Evolutionary conservation across 2,797 vertebrate species (phyloP).

Genomic region (Aphelocoma californica): DNA sequence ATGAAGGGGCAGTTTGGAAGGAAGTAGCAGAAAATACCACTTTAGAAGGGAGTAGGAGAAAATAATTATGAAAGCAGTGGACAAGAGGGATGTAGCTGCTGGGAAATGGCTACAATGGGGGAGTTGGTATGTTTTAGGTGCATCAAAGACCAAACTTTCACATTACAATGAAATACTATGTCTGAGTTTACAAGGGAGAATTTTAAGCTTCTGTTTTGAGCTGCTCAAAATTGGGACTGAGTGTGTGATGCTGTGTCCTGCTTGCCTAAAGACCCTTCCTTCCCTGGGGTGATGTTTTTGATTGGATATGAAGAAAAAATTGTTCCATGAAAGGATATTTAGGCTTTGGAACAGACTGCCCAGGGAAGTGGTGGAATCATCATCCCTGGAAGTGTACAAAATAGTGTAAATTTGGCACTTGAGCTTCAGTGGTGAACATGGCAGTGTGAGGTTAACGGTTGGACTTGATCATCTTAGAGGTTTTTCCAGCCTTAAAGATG

Average conservation of each 20-base stretch:
- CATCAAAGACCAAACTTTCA: background rate
- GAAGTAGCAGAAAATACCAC: background rate
- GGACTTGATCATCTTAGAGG: background rate
- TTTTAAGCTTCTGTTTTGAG: background rate
- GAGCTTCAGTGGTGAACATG: background rate
- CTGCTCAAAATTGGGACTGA: background rate
- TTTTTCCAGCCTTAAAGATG: background rate
- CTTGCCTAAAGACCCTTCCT: background rate
- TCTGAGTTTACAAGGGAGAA: background rate
- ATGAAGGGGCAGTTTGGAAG: background rate
- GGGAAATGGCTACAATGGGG: background rate
- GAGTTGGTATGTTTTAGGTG: background rate
- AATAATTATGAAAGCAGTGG: background rate
- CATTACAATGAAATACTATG: background rate
- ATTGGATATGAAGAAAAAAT: background rate
- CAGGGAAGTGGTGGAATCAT: background rate
- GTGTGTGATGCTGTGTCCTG: background rate
- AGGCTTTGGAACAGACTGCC: background rate
- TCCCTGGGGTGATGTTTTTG: background rate
- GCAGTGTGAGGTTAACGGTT: background rate
- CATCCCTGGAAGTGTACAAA: background rate
- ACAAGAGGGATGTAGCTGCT: background rate
- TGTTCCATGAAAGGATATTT: background rate
- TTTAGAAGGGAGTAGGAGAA: background rate
- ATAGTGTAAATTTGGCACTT: background rate